A percentile compares a stretch with the other conserved stretches of the same genome.
Evolutionary conservation across 2,113 vertebrate species (phyloP).

Genomic region (Corythoichthys intestinalis): DNA sequence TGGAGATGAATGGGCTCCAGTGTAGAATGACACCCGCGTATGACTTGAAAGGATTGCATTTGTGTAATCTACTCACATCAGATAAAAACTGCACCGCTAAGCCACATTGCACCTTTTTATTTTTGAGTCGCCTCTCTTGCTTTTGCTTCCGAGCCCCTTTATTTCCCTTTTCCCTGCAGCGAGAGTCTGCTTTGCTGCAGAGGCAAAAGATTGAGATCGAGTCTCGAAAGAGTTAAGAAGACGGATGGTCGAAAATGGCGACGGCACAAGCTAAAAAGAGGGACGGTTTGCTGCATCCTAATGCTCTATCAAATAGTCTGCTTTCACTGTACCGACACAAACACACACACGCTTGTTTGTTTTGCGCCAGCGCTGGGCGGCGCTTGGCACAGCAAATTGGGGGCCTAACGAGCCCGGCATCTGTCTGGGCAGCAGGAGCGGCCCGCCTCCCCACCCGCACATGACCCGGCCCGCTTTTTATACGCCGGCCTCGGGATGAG

Average conservation of each 20-base stretch:
- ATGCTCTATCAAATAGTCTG: constrained; percentile 58
- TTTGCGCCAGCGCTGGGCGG: constrained; percentile 62
- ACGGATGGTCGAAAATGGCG: constrained; percentile 48
- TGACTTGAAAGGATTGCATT: constrained; percentile 68
- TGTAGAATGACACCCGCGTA: constrained; percentile 39
- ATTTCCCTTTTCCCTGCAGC: constrained; percentile 62
- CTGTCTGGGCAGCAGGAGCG: constrained; percentile 76
- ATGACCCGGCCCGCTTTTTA: constrained; percentile 67
- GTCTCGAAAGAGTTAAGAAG: constrained; percentile 43
- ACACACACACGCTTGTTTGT: constrained; percentile 51
- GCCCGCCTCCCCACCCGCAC: constrained; percentile 72
- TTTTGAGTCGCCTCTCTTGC: constrained; percentile 33
- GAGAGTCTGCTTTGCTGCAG: constrained; percentile 64
- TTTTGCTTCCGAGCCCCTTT: constrained; percentile 22
- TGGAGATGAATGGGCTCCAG: not conserved
- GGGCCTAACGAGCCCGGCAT: constrained; percentile 73
- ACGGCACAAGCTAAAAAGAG: constrained; percentile 31
- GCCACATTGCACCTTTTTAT: constrained; percentile 61
- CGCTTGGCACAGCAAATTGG: constrained; percentile 68
- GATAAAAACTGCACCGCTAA: constrained; percentile 71
- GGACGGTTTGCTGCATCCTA: constrained; percentile 35
- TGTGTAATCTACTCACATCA: constrained; percentile 74
- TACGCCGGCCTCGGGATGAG: constrained; percentile 63
- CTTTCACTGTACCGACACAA: constrained; percentile 45
- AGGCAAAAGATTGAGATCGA: constrained; percentile 49